These are phyloP conservation scores for Leptinotarsa defecta DNA, from an alignment of 1,140 invertebrate genomes.

Conservation along the genomic window DNA sequence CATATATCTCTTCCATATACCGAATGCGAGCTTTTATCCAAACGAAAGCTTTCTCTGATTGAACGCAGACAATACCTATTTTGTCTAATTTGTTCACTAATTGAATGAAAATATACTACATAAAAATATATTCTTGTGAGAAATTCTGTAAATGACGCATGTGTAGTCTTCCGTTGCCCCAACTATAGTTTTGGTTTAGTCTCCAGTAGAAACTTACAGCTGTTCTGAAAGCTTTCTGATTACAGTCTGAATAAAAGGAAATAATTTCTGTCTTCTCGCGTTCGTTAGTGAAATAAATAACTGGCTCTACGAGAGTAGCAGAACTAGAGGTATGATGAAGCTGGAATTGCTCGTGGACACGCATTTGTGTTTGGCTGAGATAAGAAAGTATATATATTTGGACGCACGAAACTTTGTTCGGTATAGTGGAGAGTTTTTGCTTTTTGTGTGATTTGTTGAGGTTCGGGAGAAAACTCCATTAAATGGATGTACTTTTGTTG, in stretches of 20 bases:
- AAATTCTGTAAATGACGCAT: too few relatives aligned
- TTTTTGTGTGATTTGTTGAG: background rate
- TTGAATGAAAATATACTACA: too few relatives aligned
- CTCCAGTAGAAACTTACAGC: background rate
- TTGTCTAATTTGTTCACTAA: too few relatives aligned
- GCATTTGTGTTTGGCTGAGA: background rate
- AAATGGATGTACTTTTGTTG: too few relatives aligned
- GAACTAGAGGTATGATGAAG: background rate
- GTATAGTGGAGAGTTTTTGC: background rate
- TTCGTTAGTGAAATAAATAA: conserved; percentile 1
- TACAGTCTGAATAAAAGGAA: background rate
- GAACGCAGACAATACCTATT: too few relatives aligned
- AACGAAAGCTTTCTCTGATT: too few relatives aligned
- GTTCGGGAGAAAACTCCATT: too few relatives aligned
- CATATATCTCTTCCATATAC: too few relatives aligned
- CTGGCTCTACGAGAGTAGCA: background rate
- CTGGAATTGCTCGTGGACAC: background rate
- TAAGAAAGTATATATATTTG: background rate
- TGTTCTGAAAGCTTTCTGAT: background rate
- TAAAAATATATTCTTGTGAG: too few relatives aligned
- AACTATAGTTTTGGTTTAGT: background rate
- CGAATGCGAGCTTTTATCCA: too few relatives aligned
- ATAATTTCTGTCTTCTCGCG: background rate
- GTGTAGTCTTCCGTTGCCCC: too few relatives aligned
- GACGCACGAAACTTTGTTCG: background rate